A percentile compares a stretch with the other conserved stretches of the same genome.
Conservation (phyloP, 2,888 invertebrate species). For the Sarcophaga carnaria region DNA sequence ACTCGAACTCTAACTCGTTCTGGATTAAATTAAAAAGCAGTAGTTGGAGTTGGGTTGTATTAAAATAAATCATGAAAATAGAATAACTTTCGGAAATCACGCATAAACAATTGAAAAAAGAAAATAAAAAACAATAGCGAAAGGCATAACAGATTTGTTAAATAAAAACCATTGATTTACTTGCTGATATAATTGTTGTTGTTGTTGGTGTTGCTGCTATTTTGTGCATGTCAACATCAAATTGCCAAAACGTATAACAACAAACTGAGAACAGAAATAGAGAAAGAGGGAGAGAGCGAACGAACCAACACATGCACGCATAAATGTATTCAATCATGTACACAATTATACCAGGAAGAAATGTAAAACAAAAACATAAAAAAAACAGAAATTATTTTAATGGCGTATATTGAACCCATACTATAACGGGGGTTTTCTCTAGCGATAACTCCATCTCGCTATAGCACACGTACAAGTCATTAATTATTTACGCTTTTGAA, state of each 20-base stretch:
- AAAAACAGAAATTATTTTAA: not conserved
- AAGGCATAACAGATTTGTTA: constrained; percentile 7
- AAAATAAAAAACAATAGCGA: not conserved
- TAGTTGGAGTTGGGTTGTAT: not conserved
- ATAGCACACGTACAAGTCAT: constrained; percentile 55
- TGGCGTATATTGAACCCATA: constrained; percentile 39
- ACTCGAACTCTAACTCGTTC: not conserved
- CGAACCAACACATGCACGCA: not conserved
- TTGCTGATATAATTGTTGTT: no score
- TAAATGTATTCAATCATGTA: constrained; percentile 30
- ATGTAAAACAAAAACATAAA: constrained; percentile 26
- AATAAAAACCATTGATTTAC: constrained; percentile 51
- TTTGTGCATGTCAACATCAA: constrained; percentile 58
- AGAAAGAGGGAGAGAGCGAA: not conserved
- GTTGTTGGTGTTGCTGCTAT: not conserved
- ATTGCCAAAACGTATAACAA: constrained; percentile 1
- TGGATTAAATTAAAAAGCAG: not conserved
- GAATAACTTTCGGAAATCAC: constrained; percentile 40
- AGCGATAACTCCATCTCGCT: not conserved
- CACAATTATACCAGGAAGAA: constrained; percentile 48
- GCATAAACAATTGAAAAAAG: constrained; percentile 27
- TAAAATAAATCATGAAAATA: not conserved
- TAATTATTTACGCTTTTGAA: constrained; percentile 66
- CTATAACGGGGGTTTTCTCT: not conserved
- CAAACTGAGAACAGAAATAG: not conserved